Percentiles rank a stretch among this genome's conserved stretches.
phyloP scores from a whole-genome alignment of 2,888 invertebrate genomes.

The Pediacus dermestoides region DNA sequence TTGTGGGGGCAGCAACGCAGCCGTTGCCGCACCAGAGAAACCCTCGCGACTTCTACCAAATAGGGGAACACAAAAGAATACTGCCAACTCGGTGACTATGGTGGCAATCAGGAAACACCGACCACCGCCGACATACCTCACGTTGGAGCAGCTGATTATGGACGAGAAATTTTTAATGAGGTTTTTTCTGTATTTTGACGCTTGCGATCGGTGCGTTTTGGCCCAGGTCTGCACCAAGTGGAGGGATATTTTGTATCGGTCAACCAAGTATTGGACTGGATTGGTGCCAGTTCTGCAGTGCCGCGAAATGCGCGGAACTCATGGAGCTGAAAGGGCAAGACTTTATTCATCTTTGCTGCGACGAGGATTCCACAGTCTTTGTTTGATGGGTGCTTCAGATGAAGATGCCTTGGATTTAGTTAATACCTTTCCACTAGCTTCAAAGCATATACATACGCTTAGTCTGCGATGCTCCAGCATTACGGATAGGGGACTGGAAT shows the following conservation, averaged over 20 bases:
- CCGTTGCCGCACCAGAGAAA: conserved; percentile 49
- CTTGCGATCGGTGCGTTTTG: conserved; percentile 69
- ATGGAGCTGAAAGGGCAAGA: conserved; percentile 54
- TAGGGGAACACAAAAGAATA: too few relatives aligned
- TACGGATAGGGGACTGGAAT: conserved; percentile 86
- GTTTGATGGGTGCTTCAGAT: conserved; percentile 81
- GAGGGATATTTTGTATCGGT: conserved; percentile 82
- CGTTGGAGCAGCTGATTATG: conserved; percentile 72
- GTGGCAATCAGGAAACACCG: conserved; percentile 38
- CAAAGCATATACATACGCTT: conserved; percentile 79
- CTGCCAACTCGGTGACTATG: conserved; percentile 33
- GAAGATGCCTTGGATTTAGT: conserved; percentile 87
- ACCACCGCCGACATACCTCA: conserved; percentile 58
- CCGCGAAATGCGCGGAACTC: conserved; percentile 63
- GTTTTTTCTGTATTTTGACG: conserved; percentile 77
- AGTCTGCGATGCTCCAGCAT: conserved; percentile 86
- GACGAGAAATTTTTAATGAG: conserved; percentile 81
- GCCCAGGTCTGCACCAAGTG: conserved; percentile 85
- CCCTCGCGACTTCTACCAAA: conserved; percentile 49
- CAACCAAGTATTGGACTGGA: conserved; percentile 73
- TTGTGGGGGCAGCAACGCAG: conserved; percentile 60
- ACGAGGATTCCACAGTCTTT: conserved; percentile 81
- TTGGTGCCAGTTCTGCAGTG: conserved; percentile 82
- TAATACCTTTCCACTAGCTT: conserved; percentile 77
- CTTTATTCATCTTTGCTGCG: conserved; percentile 78